Evolutionary conservation across 2,888 invertebrate genomes (phyloP).

Genomic region (Antitype chi): DNA sequence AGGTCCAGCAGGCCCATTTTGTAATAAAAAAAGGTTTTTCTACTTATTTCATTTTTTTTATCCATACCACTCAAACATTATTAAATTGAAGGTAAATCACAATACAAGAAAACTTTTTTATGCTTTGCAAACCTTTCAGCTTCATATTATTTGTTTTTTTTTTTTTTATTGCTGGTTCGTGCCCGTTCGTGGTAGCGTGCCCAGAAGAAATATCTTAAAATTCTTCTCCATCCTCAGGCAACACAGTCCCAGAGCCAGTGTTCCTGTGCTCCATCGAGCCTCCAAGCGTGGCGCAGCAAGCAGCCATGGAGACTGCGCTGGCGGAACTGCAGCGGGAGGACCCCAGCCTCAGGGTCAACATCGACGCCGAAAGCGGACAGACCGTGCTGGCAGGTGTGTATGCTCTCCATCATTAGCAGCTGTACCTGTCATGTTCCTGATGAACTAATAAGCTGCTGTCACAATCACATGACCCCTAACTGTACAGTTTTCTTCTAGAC

Average conservation of each 20-base stretch:
- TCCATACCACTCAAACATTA: too few species aligned
- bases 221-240: constrained; percentile 79
- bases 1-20: too few species aligned
- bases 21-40: too few species aligned
- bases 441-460: background rate
- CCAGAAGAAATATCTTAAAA: too few species aligned
- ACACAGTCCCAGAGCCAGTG: constrained; percentile 97
- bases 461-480: background rate
- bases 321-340: constrained; percentile 96
- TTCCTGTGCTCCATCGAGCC: constrained; percentile 99
- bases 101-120: too few species aligned
- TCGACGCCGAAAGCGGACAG: constrained; percentile 96
- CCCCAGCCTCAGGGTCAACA: constrained; percentile 95
- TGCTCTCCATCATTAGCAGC: background rate
- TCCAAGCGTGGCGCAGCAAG: constrained; percentile 94
- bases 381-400: constrained; percentile 93
- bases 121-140: too few species aligned
- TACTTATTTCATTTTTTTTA: too few species aligned
- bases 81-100: too few species aligned
- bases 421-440: background rate
- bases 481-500: background rate
- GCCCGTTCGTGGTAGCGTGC: too few species aligned
- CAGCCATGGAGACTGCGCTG: constrained; percentile 95
- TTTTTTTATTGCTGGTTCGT: too few species aligned
- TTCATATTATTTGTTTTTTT: too few species aligned